Evolutionary conservation across 2,888 invertebrate species (phyloP), one percentile per base, ranked within the genome.

Genomic region (Cheilosia scutellata): DNA sequence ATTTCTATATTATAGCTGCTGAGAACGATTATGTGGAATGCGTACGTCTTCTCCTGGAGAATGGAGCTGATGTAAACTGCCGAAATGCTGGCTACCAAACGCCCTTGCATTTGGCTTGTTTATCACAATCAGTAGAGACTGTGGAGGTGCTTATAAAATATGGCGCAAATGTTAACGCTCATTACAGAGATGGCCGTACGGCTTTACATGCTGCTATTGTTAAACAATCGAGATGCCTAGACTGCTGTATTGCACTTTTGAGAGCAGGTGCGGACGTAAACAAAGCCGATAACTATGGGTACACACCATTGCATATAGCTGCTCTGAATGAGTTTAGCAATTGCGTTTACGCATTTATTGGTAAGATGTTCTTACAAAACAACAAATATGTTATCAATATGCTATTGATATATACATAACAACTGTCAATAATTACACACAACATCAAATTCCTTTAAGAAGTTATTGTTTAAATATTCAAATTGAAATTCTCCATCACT

Each of bases 1-100:
- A 13, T 13, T 13, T 29, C 6, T 47, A 47, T 51, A 25, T 51
- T 75, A 2, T 47, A 88, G 97, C 98, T 5, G 96, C 97, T 0
- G 97, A 97, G 90, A 97, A 97, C 89, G 97, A 97, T 5, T 96
- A 96, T 89, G 95, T 95, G 0, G 96, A 96, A 87, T 97, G 97
- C 88, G 95, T 96, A 0, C 93, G 94, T 66, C 91, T 97, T 25
- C 93, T 97, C 2, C 91, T 97, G 2, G 95, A 96, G 25, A 94
- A 95, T 60, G 95, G 96, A 1, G 97, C 98, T 0, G 94, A 95
- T 62, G 95, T 96, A n/a, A 95, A 96, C 89, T 95, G 95, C 66
- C 94, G 94, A 16, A 97, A 97, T 92, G 94, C 94, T 66, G 95
- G 96, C 90, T 95, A 95, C 76, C 97, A 97, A 92, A 97, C 97